Evolutionary conservation across 2,888 invertebrate genomes (phyloP), one percentile per base, ranked within the genome.

Genomic region (Masnerella sp.): DNA sequence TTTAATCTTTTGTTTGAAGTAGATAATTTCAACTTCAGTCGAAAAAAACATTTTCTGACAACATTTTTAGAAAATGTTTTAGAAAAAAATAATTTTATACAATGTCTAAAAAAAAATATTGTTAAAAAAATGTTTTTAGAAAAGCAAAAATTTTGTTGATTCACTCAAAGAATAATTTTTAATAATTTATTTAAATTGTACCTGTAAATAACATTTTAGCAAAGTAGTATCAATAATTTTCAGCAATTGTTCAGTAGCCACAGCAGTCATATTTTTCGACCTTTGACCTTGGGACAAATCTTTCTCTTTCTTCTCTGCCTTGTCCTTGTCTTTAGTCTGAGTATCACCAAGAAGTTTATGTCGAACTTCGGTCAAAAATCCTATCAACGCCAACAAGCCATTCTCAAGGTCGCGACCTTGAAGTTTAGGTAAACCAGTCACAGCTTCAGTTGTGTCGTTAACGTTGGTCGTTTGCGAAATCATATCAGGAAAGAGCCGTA

Each of bases 141-240:
- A 88, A n/a, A n/a, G 25, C 11, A 38, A 47, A 62, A 40, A 34
- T 42, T 25, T n/a, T n/a, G n/a, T n/a, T n/a, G n/a, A n/a, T n/a
- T n/a, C n/a, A n/a, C n/a, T n/a, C n/a, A n/a, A n/a, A n/a, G n/a
- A n/a, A n/a, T n/a, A n/a, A n/a, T n/a, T 28, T 9, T 28, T 28
- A 22, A 22, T 22, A 22, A 22, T 30, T 30, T 30, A 30, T 30
- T 30, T 18, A 51, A 51, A 47, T 65, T 77, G 80, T 88, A 94
- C 96, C 92, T 96, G 95, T 67, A 99, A 90, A 88, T 99, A 99
- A 85, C 99, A 99, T 88, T 99, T 99, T 7, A 99, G 89, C 51
- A 99, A 89, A 0, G 98, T 98, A 0, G 99, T 99, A 85, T 99
- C 99, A 69, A 99, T 97, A 59, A 99, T 94, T 87, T 97, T 97